These are phyloP conservation scores for Nipponacmea schrenckii DNA, from an alignment of 2,888 invertebrate species.

Conservation along the genomic window DNA sequence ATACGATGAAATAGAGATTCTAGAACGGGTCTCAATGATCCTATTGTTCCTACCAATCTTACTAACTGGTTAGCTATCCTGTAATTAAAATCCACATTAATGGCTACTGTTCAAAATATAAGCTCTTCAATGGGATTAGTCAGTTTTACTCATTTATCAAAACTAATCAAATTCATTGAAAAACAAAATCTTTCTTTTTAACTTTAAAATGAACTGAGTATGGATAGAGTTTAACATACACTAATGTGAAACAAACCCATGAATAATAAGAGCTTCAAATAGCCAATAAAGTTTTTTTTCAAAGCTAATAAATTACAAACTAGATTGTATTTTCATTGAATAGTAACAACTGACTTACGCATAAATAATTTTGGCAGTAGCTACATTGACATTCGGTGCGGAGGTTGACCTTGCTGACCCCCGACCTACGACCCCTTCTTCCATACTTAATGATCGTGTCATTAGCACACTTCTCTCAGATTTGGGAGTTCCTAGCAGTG, in stretches of 20 bases:
- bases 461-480: constrained; percentile 83
- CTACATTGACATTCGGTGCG: constrained; percentile 82
- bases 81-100: constrained; percentile 31
- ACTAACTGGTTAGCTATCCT: constrained; percentile 91
- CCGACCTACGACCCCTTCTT: constrained; percentile 71
- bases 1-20: constrained; percentile 94
- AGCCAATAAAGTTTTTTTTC: too few species aligned
- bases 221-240: too few species aligned
- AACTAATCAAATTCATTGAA: too few species aligned
- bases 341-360: constrained; percentile 71
- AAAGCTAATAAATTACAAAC: too few species aligned
- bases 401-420: constrained; percentile 79
- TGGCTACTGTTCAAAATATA: background rate
- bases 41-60: constrained; percentile 86
- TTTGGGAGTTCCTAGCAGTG: constrained; percentile 87
- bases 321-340: background rate
- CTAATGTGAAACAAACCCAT: too few species aligned
- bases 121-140: too few species aligned
- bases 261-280: too few species aligned
- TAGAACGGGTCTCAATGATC: constrained; percentile 83
- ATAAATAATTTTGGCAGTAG: constrained; percentile 90
- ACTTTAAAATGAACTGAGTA: too few species aligned
- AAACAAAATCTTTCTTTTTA: too few species aligned
- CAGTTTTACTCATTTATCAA: too few species aligned
- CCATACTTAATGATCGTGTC: constrained; percentile 54